Evolutionary conservation across 2,888 invertebrate species (phyloP), one percentile per base, ranked within the genome.

Genomic region (Oligia fasciuncula): DNA sequence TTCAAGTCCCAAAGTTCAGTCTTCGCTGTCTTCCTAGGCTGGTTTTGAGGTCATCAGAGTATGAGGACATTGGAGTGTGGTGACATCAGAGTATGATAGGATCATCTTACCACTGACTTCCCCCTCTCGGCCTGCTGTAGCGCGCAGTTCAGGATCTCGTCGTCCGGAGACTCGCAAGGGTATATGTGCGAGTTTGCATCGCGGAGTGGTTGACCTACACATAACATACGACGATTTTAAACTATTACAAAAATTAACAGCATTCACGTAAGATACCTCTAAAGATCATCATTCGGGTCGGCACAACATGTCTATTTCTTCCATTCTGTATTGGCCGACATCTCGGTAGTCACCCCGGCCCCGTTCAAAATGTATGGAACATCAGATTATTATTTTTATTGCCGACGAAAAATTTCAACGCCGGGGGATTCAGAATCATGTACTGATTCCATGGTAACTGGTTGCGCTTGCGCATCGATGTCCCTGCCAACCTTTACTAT

Each of bases 111-210:
- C 93, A 97, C 97, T 91, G 95, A 94, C 84, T 95, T 95, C 17
- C 96, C 96, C 71, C 97, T 93, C 85, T 97, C 96, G 0, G 93
- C 91, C 76, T 97, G 96, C 87, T 97, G 97, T 35, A 97, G 88
- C 79, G 97, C 97, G 85, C 97, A 97, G 86, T 97, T 97, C 1
- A 97, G 91, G 66, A 97, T 97, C 90, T 97, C 97, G 88, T 97
- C 97, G 79, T 97, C 97, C 0, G 97, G 97, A 51, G 95, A 92
- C 90, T 96, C 96, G 74, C 97, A 97, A 0, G 97, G 95, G 84
- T 97, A 96, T 80, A 97, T 95, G 87, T 97, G 97, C 0, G 96
- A 95, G 81, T 97, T 96, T 0, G 97, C 97, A 81, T 97, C 97
- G 2, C 96, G 94, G 0, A 97, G 92, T 0, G 97, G 96, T 91